Conservation (phyloP, 2,797 vertebrate genomes). For the Bufotes viridis region DNA sequence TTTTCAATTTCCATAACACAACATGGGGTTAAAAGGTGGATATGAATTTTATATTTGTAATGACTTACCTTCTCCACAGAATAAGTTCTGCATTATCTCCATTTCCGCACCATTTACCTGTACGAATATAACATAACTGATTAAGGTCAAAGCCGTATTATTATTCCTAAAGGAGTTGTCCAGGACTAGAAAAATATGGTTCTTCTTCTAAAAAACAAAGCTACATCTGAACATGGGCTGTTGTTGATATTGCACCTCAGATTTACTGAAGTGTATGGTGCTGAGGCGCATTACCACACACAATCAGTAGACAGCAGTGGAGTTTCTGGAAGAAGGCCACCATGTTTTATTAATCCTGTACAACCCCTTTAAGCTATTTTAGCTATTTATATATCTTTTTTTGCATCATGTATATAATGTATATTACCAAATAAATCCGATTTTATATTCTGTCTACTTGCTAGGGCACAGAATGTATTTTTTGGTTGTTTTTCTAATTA, state of each 20-base stretch:
- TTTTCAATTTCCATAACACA: neutral
- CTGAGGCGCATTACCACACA: neutral
- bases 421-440: neutral
- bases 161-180: neutral
- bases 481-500: neutral
- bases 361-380: neutral
- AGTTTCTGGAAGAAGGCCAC: neutral
- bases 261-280: neutral
- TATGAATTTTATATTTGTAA: neutral
- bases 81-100: slow-evolving; percentile 73
- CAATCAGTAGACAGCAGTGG: neutral
- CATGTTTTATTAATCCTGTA: neutral
- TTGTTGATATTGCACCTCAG: neutral
- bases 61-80: slow-evolving; percentile 69
- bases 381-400: neutral
- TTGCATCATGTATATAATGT: neutral
- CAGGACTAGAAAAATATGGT: neutral
- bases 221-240: neutral
- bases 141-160: neutral
- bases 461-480: neutral
- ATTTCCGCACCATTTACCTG: slow-evolving; percentile 77
- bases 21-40: neutral
- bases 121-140: slow-evolving; percentile 40
- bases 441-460: neutral
- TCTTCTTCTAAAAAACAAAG: neutral